Evolutionary conservation across 2,113 vertebrate genomes (phyloP).

Genomic region (Oreotrochilus melanogaster): DNA sequence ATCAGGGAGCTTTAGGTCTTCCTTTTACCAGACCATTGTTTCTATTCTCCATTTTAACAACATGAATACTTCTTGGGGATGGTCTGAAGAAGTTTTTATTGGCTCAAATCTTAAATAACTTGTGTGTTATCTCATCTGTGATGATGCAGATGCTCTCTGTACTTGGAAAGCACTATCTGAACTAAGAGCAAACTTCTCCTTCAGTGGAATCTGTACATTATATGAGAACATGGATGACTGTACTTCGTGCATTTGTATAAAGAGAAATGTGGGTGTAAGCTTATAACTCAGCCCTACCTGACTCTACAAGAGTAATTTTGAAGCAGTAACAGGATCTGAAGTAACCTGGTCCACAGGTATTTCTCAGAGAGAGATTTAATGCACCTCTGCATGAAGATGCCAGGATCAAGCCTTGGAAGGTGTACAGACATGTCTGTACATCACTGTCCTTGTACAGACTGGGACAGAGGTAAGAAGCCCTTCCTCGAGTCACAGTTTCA

Average conservation of each 20-base stretch:
- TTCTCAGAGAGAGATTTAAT: not conserved
- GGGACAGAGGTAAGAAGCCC: not conserved
- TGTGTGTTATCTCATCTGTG: slow-evolving; percentile 16
- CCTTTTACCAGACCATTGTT: not conserved
- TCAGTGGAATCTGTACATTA: not conserved
- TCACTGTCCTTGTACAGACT: not conserved
- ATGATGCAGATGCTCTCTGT: slow-evolving; percentile 23
- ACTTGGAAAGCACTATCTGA: slow-evolving; percentile 31
- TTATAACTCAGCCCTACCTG: not conserved
- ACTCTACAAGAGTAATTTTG: not conserved
- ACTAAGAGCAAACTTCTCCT: not conserved
- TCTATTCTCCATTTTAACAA: slow-evolving; percentile 20
- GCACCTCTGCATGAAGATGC: not conserved
- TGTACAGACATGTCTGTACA: not conserved
- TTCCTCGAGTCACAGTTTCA: not conserved
- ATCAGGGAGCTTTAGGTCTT: not conserved
- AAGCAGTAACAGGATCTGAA: not conserved
- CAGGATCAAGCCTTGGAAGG: not conserved
- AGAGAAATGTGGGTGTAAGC: not conserved
- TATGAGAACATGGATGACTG: not conserved
- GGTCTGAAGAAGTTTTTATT: slow-evolving; percentile 42
- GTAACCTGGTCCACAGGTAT: not conserved
- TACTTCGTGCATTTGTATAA: not conserved
- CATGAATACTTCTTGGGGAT: slow-evolving; percentile 12
- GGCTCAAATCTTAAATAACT: slow-evolving; percentile 47